These are phyloP conservation scores for Holothuria scabra DNA, from an alignment of 53 echinoderm and acorn worm genomes.

Conservation along the genomic window DNA sequence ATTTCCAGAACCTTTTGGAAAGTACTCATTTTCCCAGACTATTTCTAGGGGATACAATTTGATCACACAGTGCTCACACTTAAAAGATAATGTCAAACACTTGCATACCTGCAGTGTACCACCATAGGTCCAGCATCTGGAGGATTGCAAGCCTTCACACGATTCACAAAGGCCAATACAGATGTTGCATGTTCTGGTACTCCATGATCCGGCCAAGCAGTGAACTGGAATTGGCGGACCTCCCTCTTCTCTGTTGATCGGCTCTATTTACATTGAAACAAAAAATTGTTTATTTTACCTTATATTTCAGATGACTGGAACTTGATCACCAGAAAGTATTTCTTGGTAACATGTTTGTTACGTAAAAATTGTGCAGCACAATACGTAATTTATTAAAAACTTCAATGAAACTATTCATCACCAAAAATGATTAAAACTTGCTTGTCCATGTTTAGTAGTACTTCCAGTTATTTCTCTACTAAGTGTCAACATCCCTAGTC, in stretches of 20 bases:
- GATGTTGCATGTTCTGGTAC: constrained; percentile 92
- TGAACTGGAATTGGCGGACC: constrained; percentile 97
- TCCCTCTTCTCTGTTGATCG: constrained; percentile 93
- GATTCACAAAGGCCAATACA: constrained; percentile 86
- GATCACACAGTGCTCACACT: too few species aligned
- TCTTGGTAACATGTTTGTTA: not conserved
- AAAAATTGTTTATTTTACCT: not conserved
- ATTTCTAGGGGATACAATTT: too few species aligned
- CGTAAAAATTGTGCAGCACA: not conserved
- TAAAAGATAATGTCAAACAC: too few species aligned
- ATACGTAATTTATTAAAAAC: not conserved
- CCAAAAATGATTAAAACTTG: too few species aligned
- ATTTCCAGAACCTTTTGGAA: too few species aligned
- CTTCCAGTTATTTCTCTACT: too few species aligned
- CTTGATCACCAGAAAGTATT: not conserved
- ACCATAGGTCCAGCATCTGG: constrained; percentile 97
- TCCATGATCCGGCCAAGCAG: constrained; percentile 97
- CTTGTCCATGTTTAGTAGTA: too few species aligned
- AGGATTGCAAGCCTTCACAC: constrained; percentile 95
- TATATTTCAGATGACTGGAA: too few species aligned
- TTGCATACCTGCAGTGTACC: constrained; percentile 81
- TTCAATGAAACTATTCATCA: too few species aligned
- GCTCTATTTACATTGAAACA: constrained; percentile 52
- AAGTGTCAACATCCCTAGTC: too few species aligned
- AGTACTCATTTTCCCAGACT: too few species aligned